Evolutionary conservation across 30 jellyfish, hydroid and myxozoan species (phyloP).

Genomic region (Rhopilema esculentum): DNA sequence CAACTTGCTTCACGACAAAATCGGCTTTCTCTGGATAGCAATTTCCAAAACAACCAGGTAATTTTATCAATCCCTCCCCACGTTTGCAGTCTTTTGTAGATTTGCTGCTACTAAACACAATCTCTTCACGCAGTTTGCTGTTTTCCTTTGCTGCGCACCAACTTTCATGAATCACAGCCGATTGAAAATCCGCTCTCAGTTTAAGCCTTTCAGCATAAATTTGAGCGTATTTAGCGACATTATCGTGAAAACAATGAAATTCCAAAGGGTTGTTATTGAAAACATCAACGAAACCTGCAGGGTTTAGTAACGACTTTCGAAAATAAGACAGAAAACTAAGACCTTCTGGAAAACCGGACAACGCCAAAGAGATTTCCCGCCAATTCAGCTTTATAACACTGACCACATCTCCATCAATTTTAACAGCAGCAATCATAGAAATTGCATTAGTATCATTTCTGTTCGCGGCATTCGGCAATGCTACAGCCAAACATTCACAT

Average conservation of each 20-base stretch:
- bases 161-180: constrained; percentile 10
- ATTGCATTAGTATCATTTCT: too few relatives aligned
- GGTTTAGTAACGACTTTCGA: constrained; percentile 44
- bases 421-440: background rate
- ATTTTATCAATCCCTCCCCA: constrained; percentile 6
- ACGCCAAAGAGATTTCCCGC: constrained; percentile 41
- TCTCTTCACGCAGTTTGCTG: constrained; percentile 2
- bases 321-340: constrained; percentile 24
- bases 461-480: background rate
- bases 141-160: constrained; percentile 16
- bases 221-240: background rate
- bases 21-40: constrained; percentile 14
- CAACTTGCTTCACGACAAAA: background rate
- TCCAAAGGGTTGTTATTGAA: constrained; percentile 3
- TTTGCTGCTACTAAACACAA: constrained; percentile 4
- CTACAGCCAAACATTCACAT: background rate
- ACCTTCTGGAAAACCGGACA: constrained; percentile 23
- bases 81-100: constrained; percentile 13
- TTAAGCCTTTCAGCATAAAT: constrained; percentile 22
- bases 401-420: background rate
- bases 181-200: constrained; percentile 30
- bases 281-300: constrained; percentile 59
- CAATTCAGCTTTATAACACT: constrained; percentile 12
- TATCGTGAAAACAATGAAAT: constrained; percentile 6
- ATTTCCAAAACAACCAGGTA: constrained; percentile 55